Evolutionary conservation across 2,888 invertebrate genomes (phyloP).

Genomic region (Mythimna albipuncta): DNA sequence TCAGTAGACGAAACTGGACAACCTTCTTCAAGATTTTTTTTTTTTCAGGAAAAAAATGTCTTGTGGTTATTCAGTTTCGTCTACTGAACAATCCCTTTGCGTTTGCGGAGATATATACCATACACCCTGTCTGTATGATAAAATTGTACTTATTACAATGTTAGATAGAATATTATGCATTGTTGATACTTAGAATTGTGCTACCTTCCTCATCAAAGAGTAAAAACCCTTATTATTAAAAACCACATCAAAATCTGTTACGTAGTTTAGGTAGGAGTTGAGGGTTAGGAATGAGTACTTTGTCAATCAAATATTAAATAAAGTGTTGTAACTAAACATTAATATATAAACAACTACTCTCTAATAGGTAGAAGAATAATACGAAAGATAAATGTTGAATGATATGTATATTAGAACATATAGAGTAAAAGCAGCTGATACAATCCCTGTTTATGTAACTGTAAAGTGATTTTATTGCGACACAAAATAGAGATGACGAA

Average conservation of each 20-base stretch:
- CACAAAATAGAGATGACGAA: constrained; percentile 32
- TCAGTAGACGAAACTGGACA: too few species aligned
- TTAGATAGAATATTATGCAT: constrained; percentile 26
- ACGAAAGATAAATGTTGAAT: constrained; percentile 36
- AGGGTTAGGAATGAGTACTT: constrained; percentile 9
- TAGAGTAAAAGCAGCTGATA: constrained; percentile 54
- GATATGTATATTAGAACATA: constrained; percentile 56
- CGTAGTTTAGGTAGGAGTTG: too few species aligned
- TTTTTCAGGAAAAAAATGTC: too few species aligned
- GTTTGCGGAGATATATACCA: too few species aligned
- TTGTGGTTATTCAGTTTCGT: too few species aligned
- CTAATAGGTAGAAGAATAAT: constrained; percentile 24
- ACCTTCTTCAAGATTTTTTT: too few species aligned
- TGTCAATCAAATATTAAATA: constrained; percentile 9
- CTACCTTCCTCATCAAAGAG: not conserved
- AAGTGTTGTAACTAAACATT: constrained; percentile 52
- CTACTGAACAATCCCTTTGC: too few species aligned
- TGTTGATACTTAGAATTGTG: constrained; percentile 27
- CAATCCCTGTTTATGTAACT: constrained; percentile 5
- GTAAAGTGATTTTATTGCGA: not conserved
- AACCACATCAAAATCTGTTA: not conserved
- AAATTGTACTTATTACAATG: constrained; percentile 21
- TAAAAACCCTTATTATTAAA: not conserved
- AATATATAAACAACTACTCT: constrained; percentile 30
- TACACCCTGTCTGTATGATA: not conserved